Evolutionary conservation across 1,140 invertebrate species (phyloP).

Genomic region (Pseudachorutes palmiensis): DNA sequence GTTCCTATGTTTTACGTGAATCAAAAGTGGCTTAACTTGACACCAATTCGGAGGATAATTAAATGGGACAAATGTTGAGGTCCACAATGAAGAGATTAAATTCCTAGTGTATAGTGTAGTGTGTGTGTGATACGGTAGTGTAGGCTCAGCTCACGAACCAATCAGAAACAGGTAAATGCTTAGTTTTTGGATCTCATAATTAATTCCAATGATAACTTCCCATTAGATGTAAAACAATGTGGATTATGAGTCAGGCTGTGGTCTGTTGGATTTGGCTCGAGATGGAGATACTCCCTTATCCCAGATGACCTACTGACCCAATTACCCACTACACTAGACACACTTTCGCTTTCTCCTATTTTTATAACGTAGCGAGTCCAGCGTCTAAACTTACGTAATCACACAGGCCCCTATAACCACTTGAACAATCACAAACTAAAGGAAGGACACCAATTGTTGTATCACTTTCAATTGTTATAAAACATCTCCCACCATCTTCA

Average conservation of each 20-base stretch:
- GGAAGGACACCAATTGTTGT: no score
- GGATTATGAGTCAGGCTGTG: no score
- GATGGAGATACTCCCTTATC: not conserved
- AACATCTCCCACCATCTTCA: no score
- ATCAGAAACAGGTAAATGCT: no score
- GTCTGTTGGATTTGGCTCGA: no score
- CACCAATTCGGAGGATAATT: not conserved
- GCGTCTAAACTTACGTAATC: no score
- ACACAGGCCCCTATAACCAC: not conserved
- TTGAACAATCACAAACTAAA: no score
- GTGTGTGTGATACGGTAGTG: not conserved
- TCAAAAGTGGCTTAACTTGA: constrained; percentile 5
- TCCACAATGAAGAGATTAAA: not conserved
- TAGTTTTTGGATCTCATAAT: no score
- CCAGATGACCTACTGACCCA: constrained; percentile 45
- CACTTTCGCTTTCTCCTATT: constrained; percentile 47
- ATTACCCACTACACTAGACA: constrained; percentile 53
- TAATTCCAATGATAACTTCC: no score
- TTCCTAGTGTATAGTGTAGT: not conserved
- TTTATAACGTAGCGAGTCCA: constrained; percentile 41
- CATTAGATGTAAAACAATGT: no score
- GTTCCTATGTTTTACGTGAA: not conserved
- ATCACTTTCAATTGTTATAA: no score
- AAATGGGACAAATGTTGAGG: not conserved
- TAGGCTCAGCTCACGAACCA: no score